A percentile compares a stretch with the other conserved stretches of the same genome.
Evolutionary conservation across 2,888 invertebrate species (phyloP).

Genomic region (Ophion obscuratus): DNA sequence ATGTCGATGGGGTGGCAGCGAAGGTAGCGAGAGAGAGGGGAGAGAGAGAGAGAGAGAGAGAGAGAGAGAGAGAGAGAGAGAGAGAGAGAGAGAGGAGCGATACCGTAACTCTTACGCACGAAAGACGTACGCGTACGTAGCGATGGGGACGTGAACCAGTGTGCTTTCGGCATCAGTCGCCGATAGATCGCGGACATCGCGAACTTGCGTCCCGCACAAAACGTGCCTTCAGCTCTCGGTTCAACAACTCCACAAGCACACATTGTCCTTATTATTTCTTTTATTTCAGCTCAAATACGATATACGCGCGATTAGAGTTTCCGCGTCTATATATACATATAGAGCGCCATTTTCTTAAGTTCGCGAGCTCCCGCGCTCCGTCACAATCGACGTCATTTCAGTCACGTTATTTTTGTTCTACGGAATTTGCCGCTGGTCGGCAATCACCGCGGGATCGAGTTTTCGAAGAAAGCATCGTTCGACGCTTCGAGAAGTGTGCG

Average conservation of each 20-base stretch:
- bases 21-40: not conserved
- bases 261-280: not conserved
- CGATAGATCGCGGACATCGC: slow-evolving; percentile 70
- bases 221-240: slow-evolving; percentile 15
- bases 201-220: slow-evolving; percentile 56
- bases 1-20: not conserved
- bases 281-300: not conserved
- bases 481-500: not conserved
- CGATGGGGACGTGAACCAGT: slow-evolving; percentile 66
- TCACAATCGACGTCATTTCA: not conserved
- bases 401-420: not conserved
- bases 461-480: not conserved
- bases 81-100: slow-evolving; percentile 8
- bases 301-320: not conserved
- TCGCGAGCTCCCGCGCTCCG: not conserved
- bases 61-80: not conserved
- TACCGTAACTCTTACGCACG: slow-evolving; percentile 28
- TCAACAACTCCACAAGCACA: slow-evolving; percentile 50
- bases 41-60: not conserved
- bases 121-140: slow-evolving; percentile 2
- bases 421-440: slow-evolving; percentile 17
- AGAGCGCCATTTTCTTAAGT: not conserved
- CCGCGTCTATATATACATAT: not conserved
- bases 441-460: not conserved
- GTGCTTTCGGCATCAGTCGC: slow-evolving; percentile 74